Conservation (phyloP, 2,113 vertebrate genomes). For the Microcebus lehilahytsara region DNA sequence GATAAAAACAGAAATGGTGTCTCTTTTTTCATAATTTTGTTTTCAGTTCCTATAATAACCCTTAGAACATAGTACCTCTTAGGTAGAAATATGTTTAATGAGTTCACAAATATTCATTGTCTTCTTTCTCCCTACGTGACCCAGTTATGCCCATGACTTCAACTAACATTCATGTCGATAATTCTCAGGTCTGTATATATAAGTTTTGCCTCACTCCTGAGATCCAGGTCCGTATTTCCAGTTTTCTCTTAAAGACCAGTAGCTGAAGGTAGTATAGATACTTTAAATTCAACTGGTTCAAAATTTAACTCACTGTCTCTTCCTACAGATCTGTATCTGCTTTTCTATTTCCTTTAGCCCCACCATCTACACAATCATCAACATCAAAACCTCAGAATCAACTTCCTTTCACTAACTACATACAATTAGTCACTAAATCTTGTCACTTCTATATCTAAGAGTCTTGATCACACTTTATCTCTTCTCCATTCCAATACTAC, state of each 20-base stretch:
- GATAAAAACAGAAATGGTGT: not conserved
- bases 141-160: not conserved
- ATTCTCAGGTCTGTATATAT: not conserved
- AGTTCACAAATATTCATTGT: constrained; percentile 1
- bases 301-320: not conserved
- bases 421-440: not conserved
- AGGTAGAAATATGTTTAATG: constrained; percentile 1
- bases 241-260: not conserved
- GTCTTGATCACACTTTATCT: not conserved
- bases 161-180: not conserved
- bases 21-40: not conserved
- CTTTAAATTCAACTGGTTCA: not conserved
- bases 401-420: not conserved
- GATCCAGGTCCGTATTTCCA: not conserved
- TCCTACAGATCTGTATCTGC: not conserved
- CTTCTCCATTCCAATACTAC: not conserved
- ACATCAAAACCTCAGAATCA: not conserved
- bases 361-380: not conserved
- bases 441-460: not conserved
- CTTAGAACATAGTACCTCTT: not conserved
- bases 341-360: not conserved
- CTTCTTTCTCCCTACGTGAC: not conserved
- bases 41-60: not conserved
- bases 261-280: not conserved
- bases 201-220: not conserved